These are phyloP conservation scores for Calonectris borealis DNA, from an alignment of 2,113 vertebrate genomes.

Conservation along the genomic window DNA sequence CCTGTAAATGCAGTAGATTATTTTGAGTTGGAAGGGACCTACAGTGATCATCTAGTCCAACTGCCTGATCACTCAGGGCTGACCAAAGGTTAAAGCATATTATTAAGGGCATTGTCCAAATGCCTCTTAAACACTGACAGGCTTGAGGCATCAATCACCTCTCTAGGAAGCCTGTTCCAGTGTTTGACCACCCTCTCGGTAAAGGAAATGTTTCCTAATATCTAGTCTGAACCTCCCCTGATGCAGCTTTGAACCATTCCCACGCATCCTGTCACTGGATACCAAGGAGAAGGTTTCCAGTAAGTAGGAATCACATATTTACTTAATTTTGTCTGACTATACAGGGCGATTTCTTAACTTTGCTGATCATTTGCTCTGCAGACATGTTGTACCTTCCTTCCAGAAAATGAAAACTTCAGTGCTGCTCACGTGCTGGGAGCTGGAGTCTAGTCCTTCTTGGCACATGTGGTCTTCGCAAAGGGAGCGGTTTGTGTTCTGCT, in stretches of 20 bases:
- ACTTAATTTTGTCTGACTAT: neutral
- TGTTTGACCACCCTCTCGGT: neutral
- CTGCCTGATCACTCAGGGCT: neutral
- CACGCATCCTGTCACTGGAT: neutral
- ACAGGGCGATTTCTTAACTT: neutral
- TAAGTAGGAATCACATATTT: neutral
- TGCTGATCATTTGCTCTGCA: neutral
- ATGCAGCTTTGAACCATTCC: neutral
- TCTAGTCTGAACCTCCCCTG: neutral
- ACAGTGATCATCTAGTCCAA: neutral
- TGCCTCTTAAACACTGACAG: neutral
- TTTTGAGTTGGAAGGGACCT: neutral
- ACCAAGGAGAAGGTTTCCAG: neutral
- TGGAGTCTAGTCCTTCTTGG: neutral
- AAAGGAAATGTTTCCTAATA: neutral
- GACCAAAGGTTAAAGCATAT: neutral
- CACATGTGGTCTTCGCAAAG: neutral
- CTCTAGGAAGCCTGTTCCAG: neutral
- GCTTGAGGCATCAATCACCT: neutral
- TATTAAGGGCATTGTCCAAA: neutral
- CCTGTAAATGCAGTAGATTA: neutral
- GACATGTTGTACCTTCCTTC: neutral
- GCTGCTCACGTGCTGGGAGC: neutral
- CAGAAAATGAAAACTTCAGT: neutral
- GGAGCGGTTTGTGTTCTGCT: neutral